Evolutionary conservation across 2,888 invertebrate genomes (phyloP), one percentile per base, ranked within the genome.

Genomic region (Pseudococcus jackbeardsleyi): DNA sequence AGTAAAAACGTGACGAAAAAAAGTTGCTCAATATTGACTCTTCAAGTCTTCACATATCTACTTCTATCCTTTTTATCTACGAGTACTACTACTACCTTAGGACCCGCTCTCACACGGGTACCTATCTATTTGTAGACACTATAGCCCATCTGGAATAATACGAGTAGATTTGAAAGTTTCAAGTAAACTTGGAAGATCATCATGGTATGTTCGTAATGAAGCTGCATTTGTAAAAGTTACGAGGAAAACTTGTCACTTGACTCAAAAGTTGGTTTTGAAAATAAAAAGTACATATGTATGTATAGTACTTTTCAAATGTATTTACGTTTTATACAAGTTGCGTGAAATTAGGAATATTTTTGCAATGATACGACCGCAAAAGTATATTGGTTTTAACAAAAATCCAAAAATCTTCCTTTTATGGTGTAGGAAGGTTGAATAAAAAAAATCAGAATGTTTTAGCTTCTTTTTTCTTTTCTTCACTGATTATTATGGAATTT

Each of bases 131-230:
- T 33, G 26, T 33, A 33, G 26, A 33, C 26, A 33, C 26, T 33
- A n/a, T n/a, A 33, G 26, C 1, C 26, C 26, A 33, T 33, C 26
- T 59, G 9, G n/a, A 59, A 59, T 59, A 59, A 59, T 59, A 59
- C 19, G 59, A 59, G 59, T 59, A 59, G 59, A 59, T 59, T 59
- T n/a, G 59, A 59, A 59, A 59, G 59, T 59, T 59, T 59, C 59
- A 59, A n/a, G 19, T 59, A 59, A 59, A 59, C 19, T 59, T 59
- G 19, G 4, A 59, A 59, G 59, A 59, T 59, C 59, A 59, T 19
- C 59, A 5, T 19, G 6, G 59, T 9, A 33, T 59, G 59, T 59
- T 59, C 59, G 59, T 59, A 59, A 59, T 59, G 59, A 59, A 59
- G 19, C 59, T 59, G 11, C 19, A 59, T 59, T 59, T 5, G 59